phyloP scores from a whole-genome alignment of 2,113 vertebrate genomes.

The Gadus chalcogrammus region DNA sequence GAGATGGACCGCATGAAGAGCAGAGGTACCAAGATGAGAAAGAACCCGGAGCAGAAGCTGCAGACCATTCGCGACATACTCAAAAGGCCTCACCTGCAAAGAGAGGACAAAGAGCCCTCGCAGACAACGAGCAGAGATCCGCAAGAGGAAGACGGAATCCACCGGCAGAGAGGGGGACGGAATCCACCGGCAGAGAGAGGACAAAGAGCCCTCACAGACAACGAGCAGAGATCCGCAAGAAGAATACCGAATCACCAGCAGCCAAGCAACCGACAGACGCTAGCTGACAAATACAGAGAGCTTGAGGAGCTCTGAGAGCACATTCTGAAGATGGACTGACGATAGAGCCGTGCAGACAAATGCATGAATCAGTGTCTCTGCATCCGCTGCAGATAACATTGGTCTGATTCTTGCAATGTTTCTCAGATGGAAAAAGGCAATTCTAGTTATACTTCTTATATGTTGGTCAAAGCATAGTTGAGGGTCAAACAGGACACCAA shows the following conservation, averaged over 20 bases:
- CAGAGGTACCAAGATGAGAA: slow-evolving; percentile 37
- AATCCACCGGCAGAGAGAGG: too few relatives aligned
- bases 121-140: not conserved
- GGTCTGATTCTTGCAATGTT: too few relatives aligned
- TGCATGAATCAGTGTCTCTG: too few relatives aligned
- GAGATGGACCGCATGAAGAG: slow-evolving; percentile 45
- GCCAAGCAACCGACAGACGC: too few relatives aligned
- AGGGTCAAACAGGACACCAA: too few relatives aligned
- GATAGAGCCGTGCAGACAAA: slow-evolving; percentile 48
- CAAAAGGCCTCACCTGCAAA: slow-evolving; percentile 23
- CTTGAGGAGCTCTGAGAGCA: slow-evolving; percentile 29
- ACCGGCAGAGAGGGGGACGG: not conserved
- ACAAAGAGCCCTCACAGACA: too few relatives aligned
- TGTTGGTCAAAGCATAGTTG: too few relatives aligned
- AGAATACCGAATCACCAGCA: too few relatives aligned
- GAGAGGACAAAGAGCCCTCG: not conserved
- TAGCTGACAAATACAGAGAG: slow-evolving; percentile 28
- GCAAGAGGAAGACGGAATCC: not conserved
- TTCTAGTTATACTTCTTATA: too few relatives aligned
- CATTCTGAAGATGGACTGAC: not conserved
- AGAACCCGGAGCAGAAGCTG: slow-evolving; percentile 43
- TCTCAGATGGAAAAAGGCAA: too few relatives aligned
- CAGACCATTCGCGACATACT: slow-evolving; percentile 29
- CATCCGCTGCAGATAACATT: too few relatives aligned
- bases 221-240: too few relatives aligned